Percentiles rank a stretch among this genome's conserved stretches.
Conservation (phyloP, 2,797 vertebrate species). For the Urocyon cinereoargenteus region DNA sequence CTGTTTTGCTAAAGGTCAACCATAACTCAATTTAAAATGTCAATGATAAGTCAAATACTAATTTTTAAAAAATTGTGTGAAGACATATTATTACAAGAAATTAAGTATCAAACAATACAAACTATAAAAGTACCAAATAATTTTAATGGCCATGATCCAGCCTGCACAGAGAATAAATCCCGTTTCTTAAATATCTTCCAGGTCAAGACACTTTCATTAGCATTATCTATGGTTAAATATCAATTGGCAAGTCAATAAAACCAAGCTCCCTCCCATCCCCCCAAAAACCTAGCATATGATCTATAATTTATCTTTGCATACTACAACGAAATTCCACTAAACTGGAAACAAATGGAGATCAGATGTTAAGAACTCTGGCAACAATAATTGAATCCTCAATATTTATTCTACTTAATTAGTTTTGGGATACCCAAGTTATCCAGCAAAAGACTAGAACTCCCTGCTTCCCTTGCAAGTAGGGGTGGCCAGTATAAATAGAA, state of each 20-base stretch:
- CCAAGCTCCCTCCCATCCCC: neutral
- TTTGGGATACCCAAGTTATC: neutral
- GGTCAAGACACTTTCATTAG: neutral
- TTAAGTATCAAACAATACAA: slow-evolving; percentile 30
- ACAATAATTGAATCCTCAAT: neutral
- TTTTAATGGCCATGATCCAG: neutral
- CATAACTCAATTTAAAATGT: slow-evolving; percentile 35
- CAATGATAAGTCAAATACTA: neutral
- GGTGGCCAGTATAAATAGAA: neutral
- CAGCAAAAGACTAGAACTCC: neutral
- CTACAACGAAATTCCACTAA: slow-evolving; percentile 23
- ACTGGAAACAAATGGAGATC: neutral
- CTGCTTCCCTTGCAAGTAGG: neutral
- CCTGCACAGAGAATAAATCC: neutral
- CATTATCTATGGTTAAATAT: neutral
- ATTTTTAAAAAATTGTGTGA: neutral
- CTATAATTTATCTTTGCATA: neutral
- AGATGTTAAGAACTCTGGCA: neutral
- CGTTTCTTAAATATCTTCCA: neutral
- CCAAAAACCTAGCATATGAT: neutral
- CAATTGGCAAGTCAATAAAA: neutral
- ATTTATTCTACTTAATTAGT: neutral
- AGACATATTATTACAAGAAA: slow-evolving; percentile 15
- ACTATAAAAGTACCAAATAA: slow-evolving; percentile 4
- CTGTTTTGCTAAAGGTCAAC: slow-evolving; percentile 27